Conservation (phyloP, 2,113 vertebrate species). For the Arizona elegans region DNA sequence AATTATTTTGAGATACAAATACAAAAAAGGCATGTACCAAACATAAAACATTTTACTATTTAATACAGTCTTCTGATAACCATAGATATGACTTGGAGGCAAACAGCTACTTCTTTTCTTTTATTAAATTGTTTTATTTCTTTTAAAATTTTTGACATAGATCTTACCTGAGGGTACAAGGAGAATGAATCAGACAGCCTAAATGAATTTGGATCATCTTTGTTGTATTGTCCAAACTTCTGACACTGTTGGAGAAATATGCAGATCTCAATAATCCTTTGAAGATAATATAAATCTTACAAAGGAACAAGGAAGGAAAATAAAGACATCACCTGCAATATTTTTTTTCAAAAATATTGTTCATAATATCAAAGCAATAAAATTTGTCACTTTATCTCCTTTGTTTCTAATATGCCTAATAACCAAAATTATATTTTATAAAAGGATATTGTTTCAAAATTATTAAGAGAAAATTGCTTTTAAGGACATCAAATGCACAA, state of each 20-base stretch:
- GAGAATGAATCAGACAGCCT: slow-evolving; percentile 92
- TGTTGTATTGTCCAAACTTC: slow-evolving; percentile 97
- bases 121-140: neutral
- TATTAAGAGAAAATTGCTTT: neutral
- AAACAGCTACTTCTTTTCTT: neutral
- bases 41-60: neutral
- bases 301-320: neutral
- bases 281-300: neutral
- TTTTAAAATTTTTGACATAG: neutral
- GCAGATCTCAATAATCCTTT: neutral
- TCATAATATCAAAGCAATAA: neutral
- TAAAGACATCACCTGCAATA: neutral
- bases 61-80: neutral
- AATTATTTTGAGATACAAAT: neutral
- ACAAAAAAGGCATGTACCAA: neutral
- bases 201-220: slow-evolving; percentile 93
- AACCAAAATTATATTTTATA: neutral
- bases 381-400: neutral
- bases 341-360: neutral
- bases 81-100: neutral
- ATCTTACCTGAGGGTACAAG: slow-evolving; percentile 92
- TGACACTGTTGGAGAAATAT: slow-evolving; percentile 82
- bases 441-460: neutral
- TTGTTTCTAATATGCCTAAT: neutral
- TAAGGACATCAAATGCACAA: neutral